Evolutionary conservation across 1,140 invertebrate species (phyloP), one percentile per base, ranked within the genome.

Genomic region (Dufourea novaeangliae): DNA sequence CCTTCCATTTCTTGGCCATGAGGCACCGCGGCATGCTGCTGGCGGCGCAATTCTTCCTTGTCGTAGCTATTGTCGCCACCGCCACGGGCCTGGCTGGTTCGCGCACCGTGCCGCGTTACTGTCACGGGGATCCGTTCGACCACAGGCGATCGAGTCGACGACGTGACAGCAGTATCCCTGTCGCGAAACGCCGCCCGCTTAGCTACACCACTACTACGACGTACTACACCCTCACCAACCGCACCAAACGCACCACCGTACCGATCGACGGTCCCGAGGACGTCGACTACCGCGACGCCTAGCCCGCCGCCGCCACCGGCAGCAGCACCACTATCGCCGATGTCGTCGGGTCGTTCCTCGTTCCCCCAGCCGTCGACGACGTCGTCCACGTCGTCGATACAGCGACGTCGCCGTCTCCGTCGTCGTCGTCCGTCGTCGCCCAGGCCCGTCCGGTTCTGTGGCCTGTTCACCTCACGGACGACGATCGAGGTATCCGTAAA

Each of bases 1-100:
- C 95, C 94, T 97, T 97, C 96, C 96, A 97, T 94, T 97, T 97
- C 92, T 97, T 97, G 86, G 96, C 96, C 96, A 97, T 97, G 88
- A 97, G 94, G 93, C 96, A 97, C 90, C 96, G 96, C 92, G 96
- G 96, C 96, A 97, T 97, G 71, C 17, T 66, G 66, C 61, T 12
- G 20, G 20, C 46, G 17, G 41, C 41, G 41, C 41, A 3, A 0
- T 20, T 46, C 7, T 20, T 14, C 14, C 41, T 20, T 20, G 41
- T 5, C 1, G 41, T 5, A 20, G 50, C 37, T 22, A 22, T 66
- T 69, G 27, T 56, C 32, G 1, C 41, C 27, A 25, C 44, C 20
- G 12, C 46, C 12, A 27, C 72, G 57, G n/a, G 14, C 14, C 20
- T 25, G 56, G 39, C 41, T 14, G 27, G 5, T 56, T n/a, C n/a